Percentiles rank a stretch among this genome's conserved stretches.
Conservation (phyloP, 2,113 vertebrate genomes). For the Microtus ochrogaster region DNA sequence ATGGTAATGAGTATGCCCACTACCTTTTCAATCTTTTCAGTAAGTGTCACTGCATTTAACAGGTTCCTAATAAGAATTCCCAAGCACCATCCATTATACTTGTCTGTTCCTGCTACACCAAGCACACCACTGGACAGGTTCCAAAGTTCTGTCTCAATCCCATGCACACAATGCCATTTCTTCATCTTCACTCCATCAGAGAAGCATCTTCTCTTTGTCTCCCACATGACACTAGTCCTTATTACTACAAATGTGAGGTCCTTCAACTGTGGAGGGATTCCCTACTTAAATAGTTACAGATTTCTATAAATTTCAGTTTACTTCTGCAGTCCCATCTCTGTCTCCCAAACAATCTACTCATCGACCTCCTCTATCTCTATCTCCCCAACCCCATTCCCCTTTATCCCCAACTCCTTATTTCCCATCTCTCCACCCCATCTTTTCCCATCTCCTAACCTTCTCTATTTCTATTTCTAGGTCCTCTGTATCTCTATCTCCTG, state of each 20-base stretch:
- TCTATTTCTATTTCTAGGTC: neutral
- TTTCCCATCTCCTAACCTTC: neutral
- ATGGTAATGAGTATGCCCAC: neutral
- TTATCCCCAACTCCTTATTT: too few relatives aligned
- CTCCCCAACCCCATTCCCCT: too few relatives aligned
- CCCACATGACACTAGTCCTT: neutral
- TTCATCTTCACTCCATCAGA: neutral
- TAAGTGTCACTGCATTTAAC: neutral
- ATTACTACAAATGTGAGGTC: neutral
- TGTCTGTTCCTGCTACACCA: neutral
- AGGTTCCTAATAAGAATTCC: neutral
- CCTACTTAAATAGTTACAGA: neutral
- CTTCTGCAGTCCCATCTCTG: neutral
- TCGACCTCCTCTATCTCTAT: too few relatives aligned
- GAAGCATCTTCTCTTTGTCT: neutral
- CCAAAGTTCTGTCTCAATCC: neutral
- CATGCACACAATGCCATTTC: neutral
- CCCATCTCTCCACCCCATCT: neutral
- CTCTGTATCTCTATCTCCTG: neutral
- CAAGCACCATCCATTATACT: neutral
- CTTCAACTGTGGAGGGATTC: neutral
- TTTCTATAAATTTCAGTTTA: neutral
- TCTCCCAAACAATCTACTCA: neutral
- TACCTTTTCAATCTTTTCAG: neutral
- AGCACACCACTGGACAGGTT: neutral